Percentiles rank a stretch among this genome's conserved stretches.
Conservation (phyloP, 2,888 invertebrate genomes). For the Nasonovia ribisnigri region DNA sequence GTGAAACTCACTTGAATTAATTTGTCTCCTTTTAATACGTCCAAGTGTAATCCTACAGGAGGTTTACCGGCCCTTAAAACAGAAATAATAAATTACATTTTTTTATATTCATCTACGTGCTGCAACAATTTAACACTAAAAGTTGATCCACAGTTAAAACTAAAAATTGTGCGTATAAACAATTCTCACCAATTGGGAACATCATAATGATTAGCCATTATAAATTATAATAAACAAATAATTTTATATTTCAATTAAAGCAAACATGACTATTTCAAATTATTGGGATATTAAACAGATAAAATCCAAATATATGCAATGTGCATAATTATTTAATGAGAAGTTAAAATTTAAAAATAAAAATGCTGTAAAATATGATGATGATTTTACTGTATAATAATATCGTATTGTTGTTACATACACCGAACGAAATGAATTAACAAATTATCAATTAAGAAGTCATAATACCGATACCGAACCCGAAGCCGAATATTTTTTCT, state of each 20-base stretch:
- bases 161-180: constrained; percentile 61
- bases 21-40: constrained; percentile 96
- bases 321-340: background rate
- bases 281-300: background rate
- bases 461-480: background rate
- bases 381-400: background rate
- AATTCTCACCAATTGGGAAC: constrained; percentile 86
- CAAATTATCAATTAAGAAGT: background rate
- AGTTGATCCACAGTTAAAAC: constrained; percentile 45
- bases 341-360: background rate
- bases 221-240: background rate
- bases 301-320: background rate
- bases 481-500: background rate
- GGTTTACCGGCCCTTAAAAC: constrained; percentile 95
- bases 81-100: background rate
- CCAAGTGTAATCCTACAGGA: constrained; percentile 95
- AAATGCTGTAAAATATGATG: background rate
- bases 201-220: constrained; percentile 91
- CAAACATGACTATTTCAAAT: background rate
- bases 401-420: background rate
- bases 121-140: background rate
- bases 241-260: background rate
- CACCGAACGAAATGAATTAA: background rate
- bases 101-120: background rate
- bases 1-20: constrained; percentile 80